Conservation (phyloP, 1,140 invertebrate species). For the Halictus rubicundus region DNA sequence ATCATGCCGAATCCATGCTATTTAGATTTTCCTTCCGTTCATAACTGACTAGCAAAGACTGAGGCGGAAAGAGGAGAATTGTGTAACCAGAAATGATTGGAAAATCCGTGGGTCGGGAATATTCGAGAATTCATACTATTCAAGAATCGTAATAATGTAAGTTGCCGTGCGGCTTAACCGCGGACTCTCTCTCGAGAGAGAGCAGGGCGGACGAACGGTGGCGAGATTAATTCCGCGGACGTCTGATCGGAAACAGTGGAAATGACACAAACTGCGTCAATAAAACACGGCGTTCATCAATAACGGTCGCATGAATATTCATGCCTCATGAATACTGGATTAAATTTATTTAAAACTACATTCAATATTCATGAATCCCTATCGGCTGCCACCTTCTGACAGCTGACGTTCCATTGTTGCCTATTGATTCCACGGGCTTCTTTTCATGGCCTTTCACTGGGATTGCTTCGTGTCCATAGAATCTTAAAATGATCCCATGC, state of each 20-base stretch:
- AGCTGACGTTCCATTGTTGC: conserved; percentile 13
- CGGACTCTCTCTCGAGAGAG: no score
- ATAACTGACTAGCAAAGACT: no score
- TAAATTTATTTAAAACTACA: conserved; percentile 50
- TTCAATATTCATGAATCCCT: conserved; percentile 47
- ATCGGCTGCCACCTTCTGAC: background rate
- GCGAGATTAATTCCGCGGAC: background rate
- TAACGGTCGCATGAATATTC: conserved; percentile 50
- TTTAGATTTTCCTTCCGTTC: no score
- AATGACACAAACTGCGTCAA: conserved; percentile 29
- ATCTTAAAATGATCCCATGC: background rate
- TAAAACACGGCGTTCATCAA: conserved; percentile 33
- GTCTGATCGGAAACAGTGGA: background rate
- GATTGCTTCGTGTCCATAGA: background rate
- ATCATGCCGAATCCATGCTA: no score
- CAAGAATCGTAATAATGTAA: background rate
- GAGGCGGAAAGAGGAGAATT: no score
- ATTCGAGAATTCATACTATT: background rate
- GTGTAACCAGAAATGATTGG: no score
- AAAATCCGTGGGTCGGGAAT: background rate
- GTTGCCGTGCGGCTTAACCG: background rate
- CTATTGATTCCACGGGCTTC: background rate
- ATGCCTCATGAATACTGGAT: conserved; percentile 35
- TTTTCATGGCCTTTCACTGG: background rate
- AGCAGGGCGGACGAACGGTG: background rate